Evolutionary conservation across 2,888 invertebrate species (phyloP), one percentile per base, ranked within the genome.

Genomic region (Erebia palarica): DNA sequence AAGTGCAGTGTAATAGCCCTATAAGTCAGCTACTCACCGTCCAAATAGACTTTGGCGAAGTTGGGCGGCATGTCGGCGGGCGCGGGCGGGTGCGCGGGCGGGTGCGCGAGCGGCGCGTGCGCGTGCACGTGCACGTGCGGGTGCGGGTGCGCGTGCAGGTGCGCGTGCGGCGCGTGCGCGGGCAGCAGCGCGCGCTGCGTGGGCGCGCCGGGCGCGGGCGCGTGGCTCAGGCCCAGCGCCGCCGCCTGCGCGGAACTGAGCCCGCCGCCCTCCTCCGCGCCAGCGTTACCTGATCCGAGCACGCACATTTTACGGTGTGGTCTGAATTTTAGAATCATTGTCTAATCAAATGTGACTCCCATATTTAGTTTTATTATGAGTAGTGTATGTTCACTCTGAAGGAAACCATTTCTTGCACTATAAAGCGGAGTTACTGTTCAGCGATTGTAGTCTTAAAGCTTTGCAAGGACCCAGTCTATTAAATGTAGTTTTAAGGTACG

Each of bases 171-270:
- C 59, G 78, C 71, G 74, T 75, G 79, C 76, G 84, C 84, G 72
- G 87, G 87, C 67, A 89, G 84, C 44, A 90, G 82, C 59, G 87
- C 87, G 73, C 86, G 86, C 72, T 79, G 79, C 58, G 80, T 81
- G 42, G 85, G 84, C 63, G 84, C 85, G 72, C 84, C 87, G 63
- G 90, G 92, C 73, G 87, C 88, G 47, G 89, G 80, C 77, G 87
- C 90, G 83, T 91, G 91, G 76, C 83, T 77, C 75, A 92, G 86
- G 16, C 91, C 92, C 58, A 92, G 82, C 74, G 90, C 90, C 77
- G 92, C 91, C 82, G 92, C 91, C 79, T 91, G 91, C 80, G 89
- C 91, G 71, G 90, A 85, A 76, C 86, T 88, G 73, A 90, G 85
- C 7, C 90, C 90, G 71, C 79, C 78, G 71, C 78, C 77, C 66